Percentiles rank a stretch among this genome's conserved stretches.
These are phyloP conservation scores for Colossoma macropomum DNA, from an alignment of 2,113 vertebrate genomes.

Conservation along the genomic window DNA sequence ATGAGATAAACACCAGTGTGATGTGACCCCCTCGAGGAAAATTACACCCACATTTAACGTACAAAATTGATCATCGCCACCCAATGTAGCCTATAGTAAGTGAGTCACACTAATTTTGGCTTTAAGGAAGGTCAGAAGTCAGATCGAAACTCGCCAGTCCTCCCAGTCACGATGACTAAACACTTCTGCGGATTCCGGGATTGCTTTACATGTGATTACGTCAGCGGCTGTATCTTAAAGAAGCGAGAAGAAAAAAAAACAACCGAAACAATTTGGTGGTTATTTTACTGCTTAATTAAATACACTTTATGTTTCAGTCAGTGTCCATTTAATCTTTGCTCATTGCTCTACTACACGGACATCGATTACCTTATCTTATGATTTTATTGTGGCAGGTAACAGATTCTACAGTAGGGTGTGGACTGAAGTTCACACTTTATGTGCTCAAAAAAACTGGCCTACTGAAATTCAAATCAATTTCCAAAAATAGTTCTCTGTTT, in stretches of 20 bases:
- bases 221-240: not conserved
- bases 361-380: too few relatives aligned
- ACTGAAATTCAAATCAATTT: conserved; percentile 61
- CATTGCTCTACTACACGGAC: too few relatives aligned
- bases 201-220: conserved; percentile 36
- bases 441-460: conserved; percentile 30
- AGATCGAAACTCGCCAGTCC: not conserved
- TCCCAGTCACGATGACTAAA: conserved; percentile 69
- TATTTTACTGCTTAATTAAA: not conserved
- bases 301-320: not conserved
- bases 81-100: too few relatives aligned
- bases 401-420: too few relatives aligned
- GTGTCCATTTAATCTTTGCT: too few relatives aligned
- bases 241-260: not conserved
- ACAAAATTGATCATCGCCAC: too few relatives aligned
- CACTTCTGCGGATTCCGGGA: conserved; percentile 47
- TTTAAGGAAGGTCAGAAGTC: not conserved
- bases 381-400: not conserved
- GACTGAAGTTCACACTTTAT: not conserved
- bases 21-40: too few relatives aligned
- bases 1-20: too few relatives aligned
- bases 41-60: too few relatives aligned
- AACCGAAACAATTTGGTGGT: too few relatives aligned
- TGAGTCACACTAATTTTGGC: not conserved
- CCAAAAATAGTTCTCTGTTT: conserved; percentile 8